phyloP scores from a whole-genome alignment of 2,113 vertebrate species.

The Mohoua ochrocephala region DNA sequence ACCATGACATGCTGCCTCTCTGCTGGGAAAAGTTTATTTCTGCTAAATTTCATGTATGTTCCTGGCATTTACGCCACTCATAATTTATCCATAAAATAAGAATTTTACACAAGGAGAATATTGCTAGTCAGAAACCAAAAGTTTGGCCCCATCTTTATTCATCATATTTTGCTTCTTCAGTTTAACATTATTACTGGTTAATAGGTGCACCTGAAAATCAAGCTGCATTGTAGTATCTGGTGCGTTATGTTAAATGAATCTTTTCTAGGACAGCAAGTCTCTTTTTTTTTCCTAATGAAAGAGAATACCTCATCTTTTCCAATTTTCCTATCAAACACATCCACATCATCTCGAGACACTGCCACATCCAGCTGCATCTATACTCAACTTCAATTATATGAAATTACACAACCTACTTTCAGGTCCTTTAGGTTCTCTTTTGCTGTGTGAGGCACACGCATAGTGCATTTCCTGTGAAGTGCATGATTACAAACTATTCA shows the following conservation, averaged over 20 bases:
- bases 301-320: conserved; percentile 72
- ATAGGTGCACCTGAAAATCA: conserved; percentile 75
- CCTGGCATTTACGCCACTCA: not conserved
- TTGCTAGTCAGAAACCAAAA: conserved; percentile 36
- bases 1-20: not conserved
- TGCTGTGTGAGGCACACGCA: conserved; percentile 42
- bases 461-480: conserved; percentile 55
- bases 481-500: conserved; percentile 66
- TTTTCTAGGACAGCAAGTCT: conserved; percentile 62
- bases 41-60: conserved; percentile 9
- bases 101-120: conserved; percentile 50
- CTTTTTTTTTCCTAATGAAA: conserved; percentile 60
- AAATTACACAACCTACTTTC: conserved; percentile 68
- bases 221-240: conserved; percentile 68
- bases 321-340: conserved; percentile 73
- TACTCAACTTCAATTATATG: conserved; percentile 63
- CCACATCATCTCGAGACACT: conserved; percentile 64
- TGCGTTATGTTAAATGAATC: conserved; percentile 65
- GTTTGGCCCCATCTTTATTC: conserved; percentile 63
- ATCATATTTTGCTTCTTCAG: conserved; percentile 61
- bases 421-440: conserved; percentile 66
- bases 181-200: conserved; percentile 72
- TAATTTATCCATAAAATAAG: conserved; percentile 38
- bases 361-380: conserved; percentile 66
- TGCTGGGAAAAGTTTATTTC: conserved; percentile 23